phyloP scores from a whole-genome alignment of 2,888 invertebrate genomes.

The Lepidochrysops patricia region DNA sequence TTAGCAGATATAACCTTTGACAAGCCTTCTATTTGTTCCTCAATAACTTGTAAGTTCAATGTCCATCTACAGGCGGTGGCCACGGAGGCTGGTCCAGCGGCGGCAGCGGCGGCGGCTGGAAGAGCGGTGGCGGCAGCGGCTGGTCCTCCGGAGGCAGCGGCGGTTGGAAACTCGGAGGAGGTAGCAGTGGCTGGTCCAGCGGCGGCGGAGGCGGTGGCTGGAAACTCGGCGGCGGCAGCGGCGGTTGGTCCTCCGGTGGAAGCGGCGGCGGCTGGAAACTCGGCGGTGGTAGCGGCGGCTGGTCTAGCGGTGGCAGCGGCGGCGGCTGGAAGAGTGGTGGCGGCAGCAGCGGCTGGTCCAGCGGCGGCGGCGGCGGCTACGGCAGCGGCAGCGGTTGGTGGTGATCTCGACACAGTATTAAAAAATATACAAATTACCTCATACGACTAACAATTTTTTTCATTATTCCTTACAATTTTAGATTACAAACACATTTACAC shows the following conservation, averaged over 20 bases:
- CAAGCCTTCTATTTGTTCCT: too few relatives aligned
- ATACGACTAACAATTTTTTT: conserved; percentile 25
- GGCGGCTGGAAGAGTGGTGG: conserved; percentile 11
- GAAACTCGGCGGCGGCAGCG: not conserved
- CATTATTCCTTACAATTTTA: not conserved
- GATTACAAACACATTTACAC: too few relatives aligned
- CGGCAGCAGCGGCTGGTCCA: conserved; percentile 23
- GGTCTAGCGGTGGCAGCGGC: conserved; percentile 26
- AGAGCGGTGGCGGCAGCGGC: conserved; percentile 32
- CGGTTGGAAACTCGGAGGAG: conserved; percentile 38
- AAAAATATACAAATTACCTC: conserved; percentile 51
- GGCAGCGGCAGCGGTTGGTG: conserved; percentile 49
- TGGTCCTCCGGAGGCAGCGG: conserved; percentile 39
- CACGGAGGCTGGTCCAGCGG: conserved; percentile 23
- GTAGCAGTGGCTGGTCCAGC: conserved; percentile 30
- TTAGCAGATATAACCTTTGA: too few relatives aligned
- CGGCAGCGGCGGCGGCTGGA: conserved; percentile 31
- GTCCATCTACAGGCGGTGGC: conserved; percentile 15
- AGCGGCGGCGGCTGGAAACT: conserved; percentile 27
- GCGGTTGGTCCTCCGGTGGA: conserved; percentile 27
- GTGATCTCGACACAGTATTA: conserved; percentile 39
- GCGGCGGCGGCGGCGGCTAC: conserved; percentile 27
- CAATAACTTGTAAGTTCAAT: not conserved
- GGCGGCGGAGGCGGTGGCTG: conserved; percentile 23
- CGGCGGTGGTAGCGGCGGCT: conserved; percentile 32